These are phyloP conservation scores for Bos taurus DNA, from an alignment of 2,113 vertebrate genomes.

Conservation along the genomic window ARS-UCD2.0 NC_037329.1:52560501-52561000, in stretches of 20 bases:
- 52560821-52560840: neutral
- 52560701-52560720: slow-evolving; percentile 90
- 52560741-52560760: slow-evolving; percentile 95
- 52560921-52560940: neutral
- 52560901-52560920: neutral
- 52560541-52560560: slow-evolving; percentile 81
- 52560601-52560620: slow-evolving; percentile 64
- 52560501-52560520: slow-evolving; percentile 82
- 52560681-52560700: slow-evolving; percentile 91
- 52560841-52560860: slow-evolving; percentile 33
- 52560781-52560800: slow-evolving; percentile 99
- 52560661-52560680: slow-evolving; percentile 94
- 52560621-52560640: slow-evolving; percentile 86
- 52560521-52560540: slow-evolving; percentile 88
- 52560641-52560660: slow-evolving; percentile 93
- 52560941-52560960: neutral
- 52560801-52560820: slow-evolving; percentile 86
- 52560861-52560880: slow-evolving; percentile 16
- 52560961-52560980: neutral
- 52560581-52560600: slow-evolving; percentile 80
- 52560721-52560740: slow-evolving; percentile 98
- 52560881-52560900: neutral
- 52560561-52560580: neutral
- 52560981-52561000: neutral
- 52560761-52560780: slow-evolving; percentile 93